Base-by-base conservation (phyloP, 2,797 vertebrate genomes). In the Taenioides sp. region DNA sequence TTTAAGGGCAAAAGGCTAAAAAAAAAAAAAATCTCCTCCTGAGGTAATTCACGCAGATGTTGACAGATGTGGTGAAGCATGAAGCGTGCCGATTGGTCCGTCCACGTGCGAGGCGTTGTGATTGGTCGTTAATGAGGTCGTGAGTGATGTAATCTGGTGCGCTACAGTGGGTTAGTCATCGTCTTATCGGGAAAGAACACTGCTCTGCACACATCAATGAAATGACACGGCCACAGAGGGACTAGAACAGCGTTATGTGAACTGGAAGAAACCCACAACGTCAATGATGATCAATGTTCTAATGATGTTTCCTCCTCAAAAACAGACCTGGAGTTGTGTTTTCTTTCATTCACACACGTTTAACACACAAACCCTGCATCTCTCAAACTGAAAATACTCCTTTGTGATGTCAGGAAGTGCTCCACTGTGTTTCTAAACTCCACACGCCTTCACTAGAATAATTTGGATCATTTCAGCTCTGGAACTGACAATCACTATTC, bases 61-160 rank as follows among this genome's bases (percentile, higher is more conserved):
- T 4, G 31, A 22, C 60, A 23, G 61, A 1, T 14, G 20, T 23
- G 18, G 1, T 16, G 61, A 22, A 47, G 63, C 23, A 40, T 18
- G 62, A 47, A 47, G 12, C n/a, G 31, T 60, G 66, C 65, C 66
- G 78, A 80, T 70, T 60, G 79, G 85, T 4, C 73, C 7, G 31
- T 20, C n/a, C 7, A 5, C 3, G 63, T 25, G 40, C 16, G 14
- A 65, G 23, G 12, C 12, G 40, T 57, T 61, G 65, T 67, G 78
- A 84, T 71, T 63, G 79, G 85, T 4, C 75, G 73, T 40, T 84
- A 83, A 84, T 73, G 79, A 79, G 84, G 83, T 87, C 86, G 78
- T 52, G 7, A 43, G 67, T 63, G 61, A 63, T 70, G 73, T 86
- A 76, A 80, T 20, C 57, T 80, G 52, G 67, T 55, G 67, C 71